Percentiles rank a stretch among this genome's conserved stretches.
Evolutionary conservation across 1,140 invertebrate genomes (phyloP).

Genomic region (Drosophila ficusphila): DNA sequence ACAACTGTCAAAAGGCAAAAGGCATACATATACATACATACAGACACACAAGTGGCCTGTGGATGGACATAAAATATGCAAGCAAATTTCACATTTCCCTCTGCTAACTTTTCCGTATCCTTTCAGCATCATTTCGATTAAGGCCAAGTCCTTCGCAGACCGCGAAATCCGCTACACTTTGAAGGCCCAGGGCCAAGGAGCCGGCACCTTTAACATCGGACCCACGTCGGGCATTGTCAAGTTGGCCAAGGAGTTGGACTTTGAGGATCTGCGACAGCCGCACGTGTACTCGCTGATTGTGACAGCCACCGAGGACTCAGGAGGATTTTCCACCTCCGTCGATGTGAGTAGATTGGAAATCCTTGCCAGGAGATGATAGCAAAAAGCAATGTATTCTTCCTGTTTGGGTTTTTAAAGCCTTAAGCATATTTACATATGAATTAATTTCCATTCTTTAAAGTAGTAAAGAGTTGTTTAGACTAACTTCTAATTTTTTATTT

Average conservation of each 20-base stretch:
- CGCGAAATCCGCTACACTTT: conserved; percentile 96
- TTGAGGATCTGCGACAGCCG: conserved; percentile 96
- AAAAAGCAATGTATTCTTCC: background rate
- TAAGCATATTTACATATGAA: no score
- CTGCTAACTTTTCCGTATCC: conserved; percentile 10
- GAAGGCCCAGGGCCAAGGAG: conserved; percentile 96
- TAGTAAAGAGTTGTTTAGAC: no score
- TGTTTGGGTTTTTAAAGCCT: no score
- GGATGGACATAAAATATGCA: conserved; percentile 55
- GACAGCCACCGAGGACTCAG: conserved; percentile 97
- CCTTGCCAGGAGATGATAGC: background rate
- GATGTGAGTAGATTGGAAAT: conserved; percentile 88
- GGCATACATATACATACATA: conserved; percentile 30
- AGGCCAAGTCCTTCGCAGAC: conserved; percentile 98
- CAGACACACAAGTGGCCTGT: conserved; percentile 17
- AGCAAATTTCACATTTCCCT: conserved; percentile 58
- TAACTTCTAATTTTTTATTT: background rate
- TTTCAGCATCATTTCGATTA: conserved; percentile 94
- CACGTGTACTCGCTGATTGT: conserved; percentile 96
- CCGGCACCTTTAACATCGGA: conserved; percentile 97
- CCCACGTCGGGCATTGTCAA: conserved; percentile 97
- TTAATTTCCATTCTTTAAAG: no score
- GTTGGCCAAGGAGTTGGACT: conserved; percentile 96
- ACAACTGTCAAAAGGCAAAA: conserved; percentile 78
- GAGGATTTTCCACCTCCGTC: conserved; percentile 97